Evolutionary conservation across 2,797 vertebrate species (phyloP).

Genomic region (Aratinga solstitialis): DNA sequence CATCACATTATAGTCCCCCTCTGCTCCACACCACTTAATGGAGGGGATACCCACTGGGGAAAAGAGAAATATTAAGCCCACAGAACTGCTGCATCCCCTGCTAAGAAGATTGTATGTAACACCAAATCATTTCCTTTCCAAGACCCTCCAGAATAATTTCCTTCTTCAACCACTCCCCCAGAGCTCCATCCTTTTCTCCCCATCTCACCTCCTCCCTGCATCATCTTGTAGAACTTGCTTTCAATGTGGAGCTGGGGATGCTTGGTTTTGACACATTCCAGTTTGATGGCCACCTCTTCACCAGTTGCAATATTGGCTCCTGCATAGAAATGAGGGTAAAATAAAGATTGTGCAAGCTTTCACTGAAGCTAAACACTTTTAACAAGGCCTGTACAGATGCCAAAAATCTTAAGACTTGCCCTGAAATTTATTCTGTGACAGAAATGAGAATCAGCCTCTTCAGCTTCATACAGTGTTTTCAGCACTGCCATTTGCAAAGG

Average conservation of each 20-base stretch:
- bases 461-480: neutral
- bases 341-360: neutral
- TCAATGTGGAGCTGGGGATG: constrained; percentile 97
- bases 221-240: constrained; percentile 99
- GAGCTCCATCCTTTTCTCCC: neutral
- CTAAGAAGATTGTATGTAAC: neutral
- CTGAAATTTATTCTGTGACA: neutral
- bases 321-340: constrained; percentile 60
- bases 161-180: neutral
- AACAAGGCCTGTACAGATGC: neutral
- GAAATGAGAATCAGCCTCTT: neutral
- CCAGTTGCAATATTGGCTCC: constrained; percentile 97
- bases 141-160: neutral
- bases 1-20: constrained; percentile 98
- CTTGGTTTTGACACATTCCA: constrained; percentile 98
- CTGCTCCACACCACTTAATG: constrained; percentile 97
- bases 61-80: neutral
- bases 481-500: neutral
- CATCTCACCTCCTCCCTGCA: constrained; percentile 94
- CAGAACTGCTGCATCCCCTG: neutral
- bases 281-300: constrained; percentile 96
- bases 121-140: neutral
- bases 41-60: constrained; percentile 92
- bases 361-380: neutral
- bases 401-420: neutral